Percentiles rank a stretch among this genome's conserved stretches.
phyloP scores from a whole-genome alignment of 1,140 invertebrate species.

The Camponotus pennsylvanicus region DNA sequence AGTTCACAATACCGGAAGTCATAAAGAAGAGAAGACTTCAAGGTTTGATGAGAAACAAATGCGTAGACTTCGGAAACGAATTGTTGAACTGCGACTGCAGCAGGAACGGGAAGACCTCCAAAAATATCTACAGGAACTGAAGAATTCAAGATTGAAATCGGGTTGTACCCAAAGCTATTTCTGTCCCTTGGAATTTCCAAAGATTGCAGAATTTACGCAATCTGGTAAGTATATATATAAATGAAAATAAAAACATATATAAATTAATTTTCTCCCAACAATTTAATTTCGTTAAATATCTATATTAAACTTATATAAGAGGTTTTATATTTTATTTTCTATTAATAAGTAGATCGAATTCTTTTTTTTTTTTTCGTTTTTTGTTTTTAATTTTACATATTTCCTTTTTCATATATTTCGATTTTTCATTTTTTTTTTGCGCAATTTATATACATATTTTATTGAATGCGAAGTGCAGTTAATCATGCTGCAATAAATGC shows the following conservation, averaged over 20 bases:
- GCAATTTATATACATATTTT: slow-evolving; percentile 27
- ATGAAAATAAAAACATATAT: slow-evolving; percentile 1
- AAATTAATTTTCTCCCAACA: neutral
- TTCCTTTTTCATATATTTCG: neutral
- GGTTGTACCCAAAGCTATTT: slow-evolving; percentile 45
- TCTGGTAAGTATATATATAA: slow-evolving; percentile 65
- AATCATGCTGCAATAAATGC: neutral
- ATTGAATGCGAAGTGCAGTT: slow-evolving; percentile 8
- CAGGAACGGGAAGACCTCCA: slow-evolving; percentile 71
- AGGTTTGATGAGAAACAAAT: slow-evolving; percentile 49
- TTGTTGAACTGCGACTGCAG: slow-evolving; percentile 59
- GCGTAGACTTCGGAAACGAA: slow-evolving; percentile 45
- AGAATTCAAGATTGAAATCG: slow-evolving; percentile 52
- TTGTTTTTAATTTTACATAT: slow-evolving; percentile 3
- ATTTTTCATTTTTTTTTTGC: neutral
- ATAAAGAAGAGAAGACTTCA: slow-evolving; percentile 48
- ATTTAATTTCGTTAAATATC: neutral
- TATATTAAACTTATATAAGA: neutral
- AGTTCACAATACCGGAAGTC: slow-evolving; percentile 11
- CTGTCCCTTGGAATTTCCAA: slow-evolving; percentile 79
- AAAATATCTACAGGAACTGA: slow-evolving; percentile 69
- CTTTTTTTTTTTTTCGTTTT: neutral
- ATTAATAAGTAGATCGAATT: slow-evolving; percentile 4
- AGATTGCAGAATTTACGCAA: slow-evolving; percentile 72
- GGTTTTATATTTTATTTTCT: neutral